Evolutionary conservation across 2,797 vertebrate genomes (phyloP), one percentile per base, ranked within the genome.

Genomic region (Gorsachius magnificus): DNA sequence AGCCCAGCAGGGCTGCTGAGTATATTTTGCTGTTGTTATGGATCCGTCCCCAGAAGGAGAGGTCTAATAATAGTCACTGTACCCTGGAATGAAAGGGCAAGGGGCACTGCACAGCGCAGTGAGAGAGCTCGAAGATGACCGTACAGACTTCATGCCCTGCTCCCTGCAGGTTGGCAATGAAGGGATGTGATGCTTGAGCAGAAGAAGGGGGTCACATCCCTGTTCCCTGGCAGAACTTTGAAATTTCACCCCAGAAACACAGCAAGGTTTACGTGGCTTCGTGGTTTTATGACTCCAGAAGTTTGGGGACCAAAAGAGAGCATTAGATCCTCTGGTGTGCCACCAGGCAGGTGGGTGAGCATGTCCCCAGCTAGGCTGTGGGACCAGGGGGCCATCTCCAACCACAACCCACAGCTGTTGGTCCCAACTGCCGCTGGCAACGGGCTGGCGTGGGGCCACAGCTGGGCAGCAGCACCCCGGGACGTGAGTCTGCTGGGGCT

Each of bases 1-100:
- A 95, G 94, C 89, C 78, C 90, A 64, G 89, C 86, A 78, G 85
- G 91, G 90, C 86, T 94, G 70, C 25, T 63, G 86, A 75, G 70
- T 66, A 13, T 92, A 92, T 92, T 96, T 95, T 93, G 90, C 95
- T 96, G 92, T 96, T 97, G 95, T 96, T 97, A 95, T 95, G 96
- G 96, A 96, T 96, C 83, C 31, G 0, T 60, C 74, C 78, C 89
- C 89, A 77, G 93, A 84, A 95, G 95, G 96, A 94, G 71, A 91
- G 78, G 66, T 43, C 97, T 97, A 97, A 95, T 89, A 97, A 97
- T 97, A 97, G 92, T 11, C 14, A 26, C n/a, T 70, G 79, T 58
- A 56, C 68, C 96, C 64, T 58, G 91, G 87, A 92, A 93, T 90
- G 90, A 93, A 96, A 95, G 94, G 81, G 70, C 87, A 91, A 75